Evolutionary conservation across 92 coral and sea anemone species (phyloP), one percentile per base, ranked within the genome.

Genomic region (Zoanthus solanderi): DNA sequence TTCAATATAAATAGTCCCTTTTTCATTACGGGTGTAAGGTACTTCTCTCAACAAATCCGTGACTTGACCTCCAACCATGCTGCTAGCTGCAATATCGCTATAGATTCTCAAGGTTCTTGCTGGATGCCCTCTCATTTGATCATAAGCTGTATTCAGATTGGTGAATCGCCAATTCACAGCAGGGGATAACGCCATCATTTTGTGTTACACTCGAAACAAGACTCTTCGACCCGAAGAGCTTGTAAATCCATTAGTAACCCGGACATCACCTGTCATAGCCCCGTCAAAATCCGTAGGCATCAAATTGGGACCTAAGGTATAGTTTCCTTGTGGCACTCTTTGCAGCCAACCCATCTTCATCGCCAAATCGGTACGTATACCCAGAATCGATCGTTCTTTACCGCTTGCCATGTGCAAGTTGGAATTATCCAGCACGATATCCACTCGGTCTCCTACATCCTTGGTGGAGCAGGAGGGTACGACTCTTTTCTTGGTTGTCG

Each of bases 41-140:
- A 77, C 7, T 29, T 54, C 82, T 0, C 82, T 5, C 65, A 77
- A 77, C 67, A 77, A 28, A 28, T 77, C 82, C 47, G 42, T 28
- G 29, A 28, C 53, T 18, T 53, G 67, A 0, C 47, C 82, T 30
- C 82, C 82, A 66, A 77, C 82, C 11, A 77, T 77, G 3, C 29
- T 77, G 32, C 68, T 29, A 28, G 12, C 68, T 0, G 47, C 47
- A 0, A 12, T 48, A 4, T 77, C 82, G 48, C 67, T 77, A 67
- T 77, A 53, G 7, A 54, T 44, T 48, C 30, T 77, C 82, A 77
- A 7, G 2, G 82, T 77, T 0, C 82, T 46, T 0, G 82, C 12
- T 10, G 82, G 67, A 0, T 18, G 30, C 0, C 82, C 68, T 30
- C 82, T 46, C 28, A 54, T 2, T 0, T 1, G 5, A 0, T 77